phyloP scores from a whole-genome alignment of 2,797 vertebrate genomes.

The Yasuhikotakia modesta region DNA sequence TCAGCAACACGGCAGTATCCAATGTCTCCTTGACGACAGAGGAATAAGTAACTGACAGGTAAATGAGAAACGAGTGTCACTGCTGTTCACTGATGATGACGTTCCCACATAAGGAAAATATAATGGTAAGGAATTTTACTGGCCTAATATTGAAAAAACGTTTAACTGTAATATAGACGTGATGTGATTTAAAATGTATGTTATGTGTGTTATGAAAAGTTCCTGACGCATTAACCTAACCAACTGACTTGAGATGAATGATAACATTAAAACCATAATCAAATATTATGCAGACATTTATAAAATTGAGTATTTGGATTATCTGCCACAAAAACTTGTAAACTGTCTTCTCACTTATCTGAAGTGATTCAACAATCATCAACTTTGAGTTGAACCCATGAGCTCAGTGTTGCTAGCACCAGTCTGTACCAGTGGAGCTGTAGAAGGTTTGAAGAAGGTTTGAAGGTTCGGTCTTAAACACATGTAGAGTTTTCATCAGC shows the following conservation, averaged over 20 bases:
- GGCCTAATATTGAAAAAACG: not conserved
- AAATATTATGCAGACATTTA: not conserved
- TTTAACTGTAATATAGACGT: not conserved
- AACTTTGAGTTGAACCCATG: not conserved
- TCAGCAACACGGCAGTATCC: slow-evolving; percentile 69
- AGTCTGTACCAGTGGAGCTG: not conserved
- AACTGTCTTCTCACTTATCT: no score
- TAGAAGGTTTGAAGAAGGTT: not conserved
- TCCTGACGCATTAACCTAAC: no score
- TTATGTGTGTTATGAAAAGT: not conserved
- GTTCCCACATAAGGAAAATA: slow-evolving; percentile 1
- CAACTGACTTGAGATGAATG: not conserved
- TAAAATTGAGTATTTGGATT: no score
- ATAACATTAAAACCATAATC: not conserved
- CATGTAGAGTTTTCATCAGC: slow-evolving; percentile 17
- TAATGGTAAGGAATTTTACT: slow-evolving; percentile 33
- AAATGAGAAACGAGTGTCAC: slow-evolving; percentile 40
- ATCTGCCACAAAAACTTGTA: no score
- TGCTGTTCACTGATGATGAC: slow-evolving; percentile 8
- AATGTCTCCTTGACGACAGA: slow-evolving; percentile 69
- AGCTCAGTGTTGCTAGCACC: not conserved
- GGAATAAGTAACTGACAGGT: slow-evolving; percentile 69
- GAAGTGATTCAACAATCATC: no score
- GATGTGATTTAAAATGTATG: not conserved
- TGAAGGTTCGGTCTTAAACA: not conserved